Percentiles rank a stretch among this genome's conserved stretches.
Evolutionary conservation across 2,797 vertebrate genomes (phyloP).

Genomic region (Decapterus maruadsi): DNA sequence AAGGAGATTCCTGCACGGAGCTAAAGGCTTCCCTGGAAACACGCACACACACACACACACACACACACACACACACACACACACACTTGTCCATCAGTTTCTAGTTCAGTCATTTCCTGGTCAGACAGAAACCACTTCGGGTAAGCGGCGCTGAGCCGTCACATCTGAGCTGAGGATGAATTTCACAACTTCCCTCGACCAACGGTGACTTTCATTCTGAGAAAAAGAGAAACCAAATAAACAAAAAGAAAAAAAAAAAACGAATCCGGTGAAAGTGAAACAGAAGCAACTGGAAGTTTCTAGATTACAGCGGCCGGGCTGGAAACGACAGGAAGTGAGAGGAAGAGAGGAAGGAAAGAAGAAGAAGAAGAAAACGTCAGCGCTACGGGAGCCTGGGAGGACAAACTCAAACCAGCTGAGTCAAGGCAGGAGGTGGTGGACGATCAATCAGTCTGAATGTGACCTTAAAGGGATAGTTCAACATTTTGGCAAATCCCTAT

Average conservation of each 20-base stretch:
- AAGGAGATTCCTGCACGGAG: not conserved
- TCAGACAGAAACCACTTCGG: not conserved
- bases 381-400: too few relatives aligned
- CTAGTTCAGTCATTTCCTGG: conserved; percentile 19
- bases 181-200: conserved; percentile 2
- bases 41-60: not conserved
- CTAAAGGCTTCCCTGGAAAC: conserved; percentile 52
- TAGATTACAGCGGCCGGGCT: conserved; percentile 35
- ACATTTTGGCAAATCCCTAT: too few relatives aligned
- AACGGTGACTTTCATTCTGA: not conserved
- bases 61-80: too few relatives aligned
- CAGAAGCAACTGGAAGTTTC: conserved; percentile 63
- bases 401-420: too few relatives aligned
- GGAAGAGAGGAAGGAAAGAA: not conserved
- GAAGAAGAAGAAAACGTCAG: not conserved
- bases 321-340: conserved; percentile 27
- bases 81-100: not conserved
- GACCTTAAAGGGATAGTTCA: too few relatives aligned
- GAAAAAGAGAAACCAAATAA: not conserved
- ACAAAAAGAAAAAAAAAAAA: too few relatives aligned
- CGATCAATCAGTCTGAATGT: too few relatives aligned
- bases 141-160: not conserved
- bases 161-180: not conserved
- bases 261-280: conserved; percentile 33
- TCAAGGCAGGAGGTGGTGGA: too few relatives aligned